Conservation (phyloP, 2,113 vertebrate species). For the Sapajus apella region DNA sequence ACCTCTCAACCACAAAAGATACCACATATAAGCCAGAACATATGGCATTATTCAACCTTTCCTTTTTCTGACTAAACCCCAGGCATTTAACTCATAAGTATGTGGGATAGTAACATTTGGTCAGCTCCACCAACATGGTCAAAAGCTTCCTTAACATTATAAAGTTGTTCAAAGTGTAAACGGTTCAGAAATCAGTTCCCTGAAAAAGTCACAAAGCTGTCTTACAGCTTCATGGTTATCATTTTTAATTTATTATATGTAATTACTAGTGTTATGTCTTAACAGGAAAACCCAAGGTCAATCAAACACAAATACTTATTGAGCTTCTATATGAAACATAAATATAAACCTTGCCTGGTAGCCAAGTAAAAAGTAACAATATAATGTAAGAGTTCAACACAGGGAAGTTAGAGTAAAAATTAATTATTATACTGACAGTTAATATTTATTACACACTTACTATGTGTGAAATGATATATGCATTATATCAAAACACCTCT, state of each 20-base stretch:
- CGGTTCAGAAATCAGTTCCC: background rate
- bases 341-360: background rate
- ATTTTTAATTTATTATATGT: constrained; percentile 1
- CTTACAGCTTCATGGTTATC: background rate
- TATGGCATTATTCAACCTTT: background rate
- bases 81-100: background rate
- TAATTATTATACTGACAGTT: background rate
- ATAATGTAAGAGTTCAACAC: background rate
- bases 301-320: background rate
- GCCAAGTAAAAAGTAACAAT: constrained; percentile 30
- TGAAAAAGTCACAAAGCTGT: background rate
- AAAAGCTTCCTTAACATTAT: background rate
- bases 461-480: background rate
- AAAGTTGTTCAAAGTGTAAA: background rate
- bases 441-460: background rate
- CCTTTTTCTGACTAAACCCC: background rate
- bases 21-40: background rate
- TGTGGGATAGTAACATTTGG: background rate
- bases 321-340: background rate
- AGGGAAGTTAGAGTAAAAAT: background rate
- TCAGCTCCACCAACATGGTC: background rate
- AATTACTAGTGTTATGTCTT: background rate
- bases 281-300: background rate
- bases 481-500: background rate
- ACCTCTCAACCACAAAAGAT: background rate